Base-by-base conservation (phyloP, 1,140 invertebrate genomes). In the Drosophila pectinifera region DNA sequence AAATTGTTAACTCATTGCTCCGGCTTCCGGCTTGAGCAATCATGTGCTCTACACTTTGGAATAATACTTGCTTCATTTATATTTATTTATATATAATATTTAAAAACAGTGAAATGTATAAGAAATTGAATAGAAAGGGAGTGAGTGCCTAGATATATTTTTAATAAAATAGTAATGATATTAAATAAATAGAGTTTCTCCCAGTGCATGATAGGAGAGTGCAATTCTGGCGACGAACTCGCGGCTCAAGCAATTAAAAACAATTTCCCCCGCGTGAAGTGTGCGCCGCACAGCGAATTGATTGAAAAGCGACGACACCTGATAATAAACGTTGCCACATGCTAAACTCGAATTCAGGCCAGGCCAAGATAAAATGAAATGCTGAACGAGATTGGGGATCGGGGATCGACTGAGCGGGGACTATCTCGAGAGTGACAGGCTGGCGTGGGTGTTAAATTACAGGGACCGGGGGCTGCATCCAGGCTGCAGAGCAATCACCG, bases 381-480 rank as follows among this genome's bases (percentile, higher is more conserved):
- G 36, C 22, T 18, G 51, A 56, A 41, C 20, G 24, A 14, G 54
- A 56, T 42, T 14, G 43, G 18, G 31, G 7, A 46, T 31, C 16
- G 45, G 41, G 14, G 5, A n/a, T n/a, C n/a, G n/a, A n/a, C n/a
- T n/a, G 28, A 14, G 11, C 14, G 20, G 11, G 10, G 14, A 51
- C 28, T 36, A 36, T 22, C 7, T 48, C 11, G 31, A 51, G 46
- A 22, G 64, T 76, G 64, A 59, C 74, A 77, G 36, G 43, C 67
- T 69, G 54, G 80, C 79, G 83, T 89, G 83, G 83, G 83, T 88
- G 83, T 84, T 80, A 80, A 88, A 88, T 88, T 88, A 80, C 81
- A 77, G 49, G 13, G 64, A 85, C 84, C 77, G 39, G 28, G 42
- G 72, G 80, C 61, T 53, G 49, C 13, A 13, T 36, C 31, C 28